A percentile compares a stretch with the other conserved stretches of the same genome.
Conservation (phyloP, 2,113 vertebrate species). For the Cricetomys ansorgei region DNA sequence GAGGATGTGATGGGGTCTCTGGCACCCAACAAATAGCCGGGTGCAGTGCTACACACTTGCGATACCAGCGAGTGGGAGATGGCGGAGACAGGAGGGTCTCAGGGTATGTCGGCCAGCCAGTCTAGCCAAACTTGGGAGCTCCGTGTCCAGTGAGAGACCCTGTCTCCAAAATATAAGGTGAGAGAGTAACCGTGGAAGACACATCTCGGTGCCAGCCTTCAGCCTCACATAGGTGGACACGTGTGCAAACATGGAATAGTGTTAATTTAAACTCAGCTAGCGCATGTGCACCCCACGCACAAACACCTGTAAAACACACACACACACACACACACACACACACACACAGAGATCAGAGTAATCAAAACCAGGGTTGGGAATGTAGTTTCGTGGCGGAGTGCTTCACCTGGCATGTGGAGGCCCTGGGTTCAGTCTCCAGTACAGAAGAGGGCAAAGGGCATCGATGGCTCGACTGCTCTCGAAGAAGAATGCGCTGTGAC, state of each 20-base stretch:
- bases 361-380: not conserved
- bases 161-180: not conserved
- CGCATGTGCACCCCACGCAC: not conserved
- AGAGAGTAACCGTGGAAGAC: not conserved
- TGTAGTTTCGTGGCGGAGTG: not conserved
- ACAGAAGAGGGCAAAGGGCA: not conserved
- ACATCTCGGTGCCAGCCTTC: not conserved
- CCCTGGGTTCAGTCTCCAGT: too few species aligned
- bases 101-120: not conserved
- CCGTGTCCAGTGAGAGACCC: not conserved
- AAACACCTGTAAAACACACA: not conserved
- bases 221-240: not conserved
- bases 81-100: not conserved
- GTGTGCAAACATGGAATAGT: not conserved
- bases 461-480: not conserved
- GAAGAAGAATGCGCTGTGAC: too few species aligned
- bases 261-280: not conserved
- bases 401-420: not conserved
- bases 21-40: not conserved
- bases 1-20: not conserved
- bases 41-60: not conserved
- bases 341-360: not conserved
- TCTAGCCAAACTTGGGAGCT: not conserved
- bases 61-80: not conserved
- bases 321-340: not conserved